Percentiles rank a stretch among this genome's conserved stretches.
Evolutionary conservation across 2,888 invertebrate species (phyloP).

Genomic region (Aproaerema taeniolella): DNA sequence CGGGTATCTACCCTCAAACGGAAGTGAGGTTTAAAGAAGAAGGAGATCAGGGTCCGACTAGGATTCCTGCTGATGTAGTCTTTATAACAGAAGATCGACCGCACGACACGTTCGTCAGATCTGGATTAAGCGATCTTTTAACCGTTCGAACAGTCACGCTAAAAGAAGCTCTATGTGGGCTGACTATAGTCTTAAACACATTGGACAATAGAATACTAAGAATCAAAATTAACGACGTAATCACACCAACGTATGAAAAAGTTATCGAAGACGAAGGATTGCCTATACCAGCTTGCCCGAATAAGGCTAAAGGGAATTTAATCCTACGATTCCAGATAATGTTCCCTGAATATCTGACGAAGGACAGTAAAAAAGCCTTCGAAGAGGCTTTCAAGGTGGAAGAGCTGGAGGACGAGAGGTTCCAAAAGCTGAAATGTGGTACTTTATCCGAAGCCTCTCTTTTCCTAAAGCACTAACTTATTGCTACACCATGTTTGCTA

Average conservation of each 20-base stretch:
- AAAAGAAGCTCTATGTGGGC: constrained; percentile 84
- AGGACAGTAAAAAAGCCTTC: constrained; percentile 57
- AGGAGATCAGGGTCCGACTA: constrained; percentile 87
- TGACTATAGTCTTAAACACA: constrained; percentile 80
- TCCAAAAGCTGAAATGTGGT: constrained; percentile 52
- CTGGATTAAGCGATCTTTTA: constrained; percentile 80
- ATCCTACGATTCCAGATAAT: constrained; percentile 80
- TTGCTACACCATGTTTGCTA: no score
- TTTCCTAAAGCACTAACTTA: no score
- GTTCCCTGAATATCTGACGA: constrained; percentile 64
- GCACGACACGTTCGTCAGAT: constrained; percentile 80
- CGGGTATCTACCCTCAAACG: constrained; percentile 85
- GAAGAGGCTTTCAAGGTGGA: constrained; percentile 53
- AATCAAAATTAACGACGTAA: constrained; percentile 83
- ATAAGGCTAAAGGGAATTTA: constrained; percentile 81
- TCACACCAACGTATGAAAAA: constrained; percentile 83
- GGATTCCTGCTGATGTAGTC: constrained; percentile 85
- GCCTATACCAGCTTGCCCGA: constrained; percentile 79
- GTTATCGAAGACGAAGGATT: constrained; percentile 84
- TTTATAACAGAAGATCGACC: constrained; percentile 85
- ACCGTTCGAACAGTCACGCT: constrained; percentile 79
- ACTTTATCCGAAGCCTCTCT: constrained; percentile 38
- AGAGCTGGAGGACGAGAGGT: constrained; percentile 51
- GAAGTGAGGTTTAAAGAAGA: constrained; percentile 86
- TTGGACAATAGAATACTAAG: constrained; percentile 83